These are phyloP conservation scores for Grammomys surdaster DNA, from an alignment of 2,113 vertebrate genomes.

Conservation along the genomic window DNA sequence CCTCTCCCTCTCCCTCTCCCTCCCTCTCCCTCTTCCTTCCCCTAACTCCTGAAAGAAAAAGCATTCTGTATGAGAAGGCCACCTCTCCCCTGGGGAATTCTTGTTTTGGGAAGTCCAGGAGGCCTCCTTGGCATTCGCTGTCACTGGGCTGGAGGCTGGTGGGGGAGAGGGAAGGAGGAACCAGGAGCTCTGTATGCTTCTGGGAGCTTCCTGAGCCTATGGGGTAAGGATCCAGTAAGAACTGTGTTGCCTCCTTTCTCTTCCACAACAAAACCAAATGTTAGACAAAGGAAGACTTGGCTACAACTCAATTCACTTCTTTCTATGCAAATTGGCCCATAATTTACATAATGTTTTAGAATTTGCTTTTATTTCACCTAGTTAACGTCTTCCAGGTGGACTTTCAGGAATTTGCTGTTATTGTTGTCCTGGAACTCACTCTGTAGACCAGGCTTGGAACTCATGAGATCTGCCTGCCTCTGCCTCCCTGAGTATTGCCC, in stretches of 20 bases:
- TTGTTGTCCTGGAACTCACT: not conserved
- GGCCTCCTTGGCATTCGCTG: not conserved
- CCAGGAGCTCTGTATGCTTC: not conserved
- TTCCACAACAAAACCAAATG: slow-evolving; percentile 17
- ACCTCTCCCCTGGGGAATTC: not conserved
- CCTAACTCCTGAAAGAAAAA: slow-evolving; percentile 1
- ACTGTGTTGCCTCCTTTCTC: not conserved
- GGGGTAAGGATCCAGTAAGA: not conserved
- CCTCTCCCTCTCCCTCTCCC: too few species aligned
- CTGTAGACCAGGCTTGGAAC: not conserved
- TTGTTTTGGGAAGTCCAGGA: not conserved
- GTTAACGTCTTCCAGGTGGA: not conserved
- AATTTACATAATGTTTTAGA: slow-evolving; percentile 24
- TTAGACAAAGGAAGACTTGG: not conserved
- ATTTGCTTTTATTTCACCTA: slow-evolving; percentile 3
- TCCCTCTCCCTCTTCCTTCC: not conserved
- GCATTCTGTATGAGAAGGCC: not conserved
- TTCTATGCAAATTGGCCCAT: slow-evolving; percentile 21
- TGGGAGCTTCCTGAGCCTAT: not conserved
- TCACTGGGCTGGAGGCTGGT: not conserved
- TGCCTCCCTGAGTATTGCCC: not conserved
- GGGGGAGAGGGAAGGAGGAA: not conserved
- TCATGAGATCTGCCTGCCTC: not conserved
- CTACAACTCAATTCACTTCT: not conserved
- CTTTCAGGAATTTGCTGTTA: not conserved